Conservation (phyloP, 2,888 invertebrate species). For the Minunthozetes semirufus region DNA sequence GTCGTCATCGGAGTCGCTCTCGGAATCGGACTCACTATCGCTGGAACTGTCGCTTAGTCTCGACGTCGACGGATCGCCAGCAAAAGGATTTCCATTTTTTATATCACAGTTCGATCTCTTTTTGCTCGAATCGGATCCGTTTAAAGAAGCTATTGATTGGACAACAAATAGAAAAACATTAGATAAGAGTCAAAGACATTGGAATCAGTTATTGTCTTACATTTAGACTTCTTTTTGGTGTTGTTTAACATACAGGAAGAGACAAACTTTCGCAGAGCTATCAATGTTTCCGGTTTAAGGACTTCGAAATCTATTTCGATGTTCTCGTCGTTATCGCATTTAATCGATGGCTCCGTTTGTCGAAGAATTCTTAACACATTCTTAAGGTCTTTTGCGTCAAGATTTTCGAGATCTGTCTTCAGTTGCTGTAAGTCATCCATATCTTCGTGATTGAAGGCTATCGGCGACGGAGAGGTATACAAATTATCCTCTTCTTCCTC, state of each 20-base stretch:
- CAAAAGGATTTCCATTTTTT: neutral
- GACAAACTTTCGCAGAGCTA: conserved; percentile 35
- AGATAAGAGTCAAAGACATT: neutral
- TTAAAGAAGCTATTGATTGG: neutral
- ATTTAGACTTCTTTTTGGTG: neutral
- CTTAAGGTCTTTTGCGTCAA: conserved; percentile 34
- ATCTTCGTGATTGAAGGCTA: conserved; percentile 20
- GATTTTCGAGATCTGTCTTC: conserved; percentile 36
- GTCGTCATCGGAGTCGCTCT: conserved; percentile 1
- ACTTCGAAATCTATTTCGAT: conserved; percentile 36
- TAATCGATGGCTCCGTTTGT: conserved; percentile 32
- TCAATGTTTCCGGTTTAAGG: conserved; percentile 26
- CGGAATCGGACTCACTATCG: conserved; percentile 15
- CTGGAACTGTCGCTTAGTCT: conserved; percentile 5
- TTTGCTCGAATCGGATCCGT: conserved; percentile 17
- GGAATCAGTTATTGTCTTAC: neutral
- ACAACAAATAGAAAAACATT: neutral
- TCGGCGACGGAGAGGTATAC: neutral
- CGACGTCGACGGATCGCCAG: neutral
- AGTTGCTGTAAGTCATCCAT: conserved; percentile 31
- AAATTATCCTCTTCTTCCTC: neutral
- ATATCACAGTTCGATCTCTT: conserved; percentile 17
- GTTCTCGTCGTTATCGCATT: conserved; percentile 35
- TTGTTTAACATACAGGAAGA: conserved; percentile 35
- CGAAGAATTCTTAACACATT: conserved; percentile 35